Percentiles rank a stretch among this genome's conserved stretches.
phyloP scores from a whole-genome alignment of 2,888 invertebrate genomes.

The Sicus ferrugineus region DNA sequence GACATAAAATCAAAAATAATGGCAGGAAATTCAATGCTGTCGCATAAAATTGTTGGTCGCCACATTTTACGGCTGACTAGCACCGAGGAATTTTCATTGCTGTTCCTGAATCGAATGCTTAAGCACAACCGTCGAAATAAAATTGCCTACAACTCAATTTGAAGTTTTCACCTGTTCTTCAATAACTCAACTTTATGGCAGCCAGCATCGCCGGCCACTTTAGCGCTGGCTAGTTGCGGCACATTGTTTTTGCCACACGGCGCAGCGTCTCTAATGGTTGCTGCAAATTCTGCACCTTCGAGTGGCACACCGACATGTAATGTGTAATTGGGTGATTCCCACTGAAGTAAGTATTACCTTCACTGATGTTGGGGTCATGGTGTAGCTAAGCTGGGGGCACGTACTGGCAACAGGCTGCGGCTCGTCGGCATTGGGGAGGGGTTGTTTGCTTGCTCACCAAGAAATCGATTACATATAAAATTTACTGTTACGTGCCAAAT shows the following conservation, averaged over 20 bases:
- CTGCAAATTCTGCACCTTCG: constrained; percentile 9
- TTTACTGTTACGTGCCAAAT: too few species aligned
- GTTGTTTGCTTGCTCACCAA: too few species aligned
- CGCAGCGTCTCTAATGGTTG: not conserved
- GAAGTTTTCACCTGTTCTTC: constrained; percentile 27
- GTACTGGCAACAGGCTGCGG: too few species aligned
- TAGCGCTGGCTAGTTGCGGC: not conserved
- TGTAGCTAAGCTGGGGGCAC: too few species aligned
- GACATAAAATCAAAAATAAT: not conserved
- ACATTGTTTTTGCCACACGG: constrained; percentile 2
- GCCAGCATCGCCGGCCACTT: constrained; percentile 24
- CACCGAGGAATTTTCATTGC: constrained; percentile 5
- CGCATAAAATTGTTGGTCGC: not conserved
- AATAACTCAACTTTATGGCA: constrained; percentile 29
- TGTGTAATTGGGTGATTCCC: too few species aligned
- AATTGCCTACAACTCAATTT: constrained; percentile 30
- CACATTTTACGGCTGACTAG: constrained; percentile 5
- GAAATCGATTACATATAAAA: too few species aligned
- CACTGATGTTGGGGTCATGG: too few species aligned
- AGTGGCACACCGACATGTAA: not conserved
- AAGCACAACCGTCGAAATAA: constrained; percentile 15
- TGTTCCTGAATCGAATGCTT: constrained; percentile 9
- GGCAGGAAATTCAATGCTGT: not conserved
- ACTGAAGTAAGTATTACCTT: too few species aligned
- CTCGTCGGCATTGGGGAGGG: too few species aligned